Conservation (phyloP, 92 coral and sea anemone genomes). For the Palythoa heliodiscus region DNA sequence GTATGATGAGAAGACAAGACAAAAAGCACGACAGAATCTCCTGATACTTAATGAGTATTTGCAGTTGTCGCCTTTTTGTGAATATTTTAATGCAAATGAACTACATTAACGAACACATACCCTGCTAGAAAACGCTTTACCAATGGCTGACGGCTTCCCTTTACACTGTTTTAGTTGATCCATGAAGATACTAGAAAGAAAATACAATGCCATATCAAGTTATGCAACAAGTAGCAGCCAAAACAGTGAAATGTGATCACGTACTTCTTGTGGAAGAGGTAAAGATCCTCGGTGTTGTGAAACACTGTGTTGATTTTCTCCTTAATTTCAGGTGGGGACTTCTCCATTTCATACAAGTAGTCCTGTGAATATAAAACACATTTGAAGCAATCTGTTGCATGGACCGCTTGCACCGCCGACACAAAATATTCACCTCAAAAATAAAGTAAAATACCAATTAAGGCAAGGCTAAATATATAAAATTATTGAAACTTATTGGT, state of each 20-base stretch:
- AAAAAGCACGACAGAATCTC: too few relatives aligned
- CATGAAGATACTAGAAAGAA: constrained; percentile 67
- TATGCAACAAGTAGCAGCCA: background rate
- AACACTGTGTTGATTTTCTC: constrained; percentile 86
- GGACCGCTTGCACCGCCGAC: background rate
- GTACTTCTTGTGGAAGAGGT: constrained; percentile 93
- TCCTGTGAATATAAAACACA: constrained; percentile 47
- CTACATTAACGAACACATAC: constrained; percentile 39
- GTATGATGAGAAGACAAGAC: too few relatives aligned
- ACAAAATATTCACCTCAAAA: background rate
- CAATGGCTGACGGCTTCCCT: constrained; percentile 76
- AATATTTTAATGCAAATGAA: background rate
- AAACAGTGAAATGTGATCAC: background rate
- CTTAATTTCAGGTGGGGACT: constrained; percentile 69
- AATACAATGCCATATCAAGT: background rate
- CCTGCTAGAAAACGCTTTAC: constrained; percentile 72
- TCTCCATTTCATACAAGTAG: constrained; percentile 83
- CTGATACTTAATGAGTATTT: too few relatives aligned
- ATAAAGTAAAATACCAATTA: too few relatives aligned
- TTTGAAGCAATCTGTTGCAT: background rate
- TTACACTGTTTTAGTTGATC: constrained; percentile 74
- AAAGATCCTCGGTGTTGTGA: constrained; percentile 85
- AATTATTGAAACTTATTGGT: background rate
- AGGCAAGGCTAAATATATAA: background rate
- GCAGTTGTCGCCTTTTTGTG: background rate